A percentile compares a stretch with the other conserved stretches of the same genome.
Evolutionary conservation across 2,888 invertebrate species (phyloP).

Genomic region (Darwinula stevensoni): DNA sequence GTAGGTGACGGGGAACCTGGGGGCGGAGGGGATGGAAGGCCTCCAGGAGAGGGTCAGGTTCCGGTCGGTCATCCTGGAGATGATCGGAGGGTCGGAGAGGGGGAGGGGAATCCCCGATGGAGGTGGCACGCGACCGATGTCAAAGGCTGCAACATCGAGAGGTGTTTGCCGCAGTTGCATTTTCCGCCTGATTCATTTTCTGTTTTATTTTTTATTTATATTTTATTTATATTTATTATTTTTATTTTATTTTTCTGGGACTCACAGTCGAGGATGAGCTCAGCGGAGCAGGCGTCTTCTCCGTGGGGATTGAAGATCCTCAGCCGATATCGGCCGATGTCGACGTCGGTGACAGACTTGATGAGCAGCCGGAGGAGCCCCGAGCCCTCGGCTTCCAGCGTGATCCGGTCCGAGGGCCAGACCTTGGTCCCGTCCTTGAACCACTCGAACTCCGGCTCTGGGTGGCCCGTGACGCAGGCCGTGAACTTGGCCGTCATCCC

Average conservation of each 20-base stretch:
- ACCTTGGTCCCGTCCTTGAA: constrained; percentile 46
- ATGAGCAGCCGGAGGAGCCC: constrained; percentile 55
- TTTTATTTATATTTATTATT: no score
- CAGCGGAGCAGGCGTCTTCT: constrained; percentile 44
- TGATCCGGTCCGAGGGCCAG: constrained; percentile 48
- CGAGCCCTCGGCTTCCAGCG: constrained; percentile 49
- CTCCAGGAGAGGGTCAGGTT: constrained; percentile 72
- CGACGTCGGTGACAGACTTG: constrained; percentile 31
- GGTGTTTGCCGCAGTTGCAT: no score
- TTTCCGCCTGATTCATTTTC: no score
- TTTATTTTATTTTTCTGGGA: constrained; percentile 3
- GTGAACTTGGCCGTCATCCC: constrained; percentile 75
- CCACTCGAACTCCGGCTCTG: constrained; percentile 66
- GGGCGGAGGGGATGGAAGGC: constrained; percentile 61
- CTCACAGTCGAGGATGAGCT: constrained; percentile 47
- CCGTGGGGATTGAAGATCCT: constrained; percentile 58
- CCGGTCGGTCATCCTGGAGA: constrained; percentile 68
- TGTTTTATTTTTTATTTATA: no score
- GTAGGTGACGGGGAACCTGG: constrained; percentile 69
- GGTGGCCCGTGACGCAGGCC: constrained; percentile 60
- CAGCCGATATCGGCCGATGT: constrained; percentile 56
- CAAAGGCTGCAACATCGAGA: no score
- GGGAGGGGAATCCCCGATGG: constrained; percentile 64
- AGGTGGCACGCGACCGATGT: no score
- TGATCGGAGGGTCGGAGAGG: constrained; percentile 61